Evolutionary conservation across 2,113 vertebrate species (phyloP), one percentile per base, ranked within the genome.

Genomic region (Puffinus mauretanicus): DNA sequence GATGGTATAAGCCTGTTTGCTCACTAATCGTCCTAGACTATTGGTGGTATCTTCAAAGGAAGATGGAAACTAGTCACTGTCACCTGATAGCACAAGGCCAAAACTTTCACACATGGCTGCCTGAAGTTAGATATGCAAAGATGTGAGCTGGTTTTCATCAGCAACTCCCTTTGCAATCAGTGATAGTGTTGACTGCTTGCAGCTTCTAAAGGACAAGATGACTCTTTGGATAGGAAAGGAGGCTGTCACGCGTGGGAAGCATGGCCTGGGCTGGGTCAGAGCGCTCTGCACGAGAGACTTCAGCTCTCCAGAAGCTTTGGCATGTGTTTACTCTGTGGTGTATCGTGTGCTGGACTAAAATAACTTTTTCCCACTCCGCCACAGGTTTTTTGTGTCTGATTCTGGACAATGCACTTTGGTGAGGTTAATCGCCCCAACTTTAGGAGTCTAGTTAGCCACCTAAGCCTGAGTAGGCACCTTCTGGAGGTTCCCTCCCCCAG

Each of bases 281-380:
- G 78, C 1, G 3, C 42, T 0, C 3, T 29, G 52, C 40, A 11
- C 0, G 4, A 29, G 40, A 32, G 42, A 25, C 42, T 38, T 65
- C 55, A 88, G 73, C 67, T 70, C 64, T 82, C 64, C 38, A 38
- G 30, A 19, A 61, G 54, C 20, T 67, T 7, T 78, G 73, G 24
- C 34, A 13, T 38, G 46, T 44, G 26, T 34, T 54, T 75, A 13
- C 42, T 64, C 36, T 3, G 18, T 25, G 76, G 11, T 22, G 32
- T 36, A 47, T 38, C 1, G 1, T 4, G 16, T 51, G 47, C 60
- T 62, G 69, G 3, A 7, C 86, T 79, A 20, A 65, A 80, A 61
- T 4, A 10, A 55, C 21, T 15, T 72, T 20, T 52, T 22, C 16
- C 57, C 29, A 9, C 40, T 44, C 12, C 0, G 5, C 27, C 46